Conservation (phyloP, 2,888 invertebrate genomes). For the Drosophila pseudotakahashii region DNA sequence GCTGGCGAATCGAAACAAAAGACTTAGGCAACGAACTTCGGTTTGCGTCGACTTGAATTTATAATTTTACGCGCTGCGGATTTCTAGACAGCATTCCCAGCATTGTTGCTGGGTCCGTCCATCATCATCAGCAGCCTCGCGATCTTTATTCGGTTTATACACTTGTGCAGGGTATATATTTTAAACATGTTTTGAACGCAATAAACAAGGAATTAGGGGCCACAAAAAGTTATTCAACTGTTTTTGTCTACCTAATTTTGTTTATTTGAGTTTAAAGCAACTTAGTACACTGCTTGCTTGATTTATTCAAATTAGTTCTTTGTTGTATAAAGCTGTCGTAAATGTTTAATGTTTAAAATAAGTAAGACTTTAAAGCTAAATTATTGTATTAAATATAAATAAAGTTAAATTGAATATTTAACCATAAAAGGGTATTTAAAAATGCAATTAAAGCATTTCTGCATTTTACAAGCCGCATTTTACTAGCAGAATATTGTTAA, state of each 20-base stretch:
- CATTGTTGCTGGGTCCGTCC: slow-evolving; percentile 54
- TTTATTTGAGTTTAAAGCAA: neutral
- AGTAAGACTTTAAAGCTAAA: neutral
- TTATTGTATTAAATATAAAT: no score
- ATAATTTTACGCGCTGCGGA: slow-evolving; percentile 68
- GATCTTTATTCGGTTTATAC: slow-evolving; percentile 4
- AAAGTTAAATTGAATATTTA: no score
- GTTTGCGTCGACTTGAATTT: slow-evolving; percentile 46
- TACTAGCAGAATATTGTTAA: neutral
- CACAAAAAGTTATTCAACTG: slow-evolving; percentile 3
- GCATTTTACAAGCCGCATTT: neutral
- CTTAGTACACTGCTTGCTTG: no score
- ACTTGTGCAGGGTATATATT: slow-evolving; percentile 6
- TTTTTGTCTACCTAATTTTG: neutral
- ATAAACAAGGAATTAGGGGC: slow-evolving; percentile 18
- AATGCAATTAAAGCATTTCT: no score
- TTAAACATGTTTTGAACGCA: slow-evolving; percentile 4
- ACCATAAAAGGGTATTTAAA: neutral
- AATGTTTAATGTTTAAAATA: neutral
- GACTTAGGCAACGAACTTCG: slow-evolving; percentile 74
- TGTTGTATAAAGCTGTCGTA: neutral
- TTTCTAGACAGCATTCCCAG: slow-evolving; percentile 71
- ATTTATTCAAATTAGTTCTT: slow-evolving; percentile 1
- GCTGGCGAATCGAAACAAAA: slow-evolving; percentile 55
- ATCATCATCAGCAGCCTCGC: slow-evolving; percentile 19